These are phyloP conservation scores for Platysteira castanea DNA, from an alignment of 2,113 vertebrate species.

Conservation along the genomic window DNA sequence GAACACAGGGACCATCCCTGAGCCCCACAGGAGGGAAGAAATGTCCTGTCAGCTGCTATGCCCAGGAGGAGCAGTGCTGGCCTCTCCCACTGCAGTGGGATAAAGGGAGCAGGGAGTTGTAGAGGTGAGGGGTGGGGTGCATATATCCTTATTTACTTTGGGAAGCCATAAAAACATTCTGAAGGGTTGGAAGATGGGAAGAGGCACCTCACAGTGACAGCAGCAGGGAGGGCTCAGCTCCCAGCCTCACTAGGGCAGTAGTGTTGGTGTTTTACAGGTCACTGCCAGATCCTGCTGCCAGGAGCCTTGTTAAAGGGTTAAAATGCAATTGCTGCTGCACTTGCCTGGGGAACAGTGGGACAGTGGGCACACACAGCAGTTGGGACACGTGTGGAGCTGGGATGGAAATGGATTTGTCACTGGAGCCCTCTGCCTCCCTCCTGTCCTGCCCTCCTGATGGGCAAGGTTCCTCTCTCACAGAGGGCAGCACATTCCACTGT, in stretches of 20 bases:
- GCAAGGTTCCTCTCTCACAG: neutral
- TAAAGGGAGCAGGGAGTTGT: accelerated
- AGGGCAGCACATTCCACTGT: accelerated
- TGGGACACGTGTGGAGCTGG: accelerated
- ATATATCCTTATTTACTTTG: accelerated
- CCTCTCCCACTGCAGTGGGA: neutral
- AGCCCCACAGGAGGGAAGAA: neutral
- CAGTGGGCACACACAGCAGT: accelerated
- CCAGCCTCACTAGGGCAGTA: neutral
- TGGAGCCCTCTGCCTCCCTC: neutral
- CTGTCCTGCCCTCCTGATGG: neutral
- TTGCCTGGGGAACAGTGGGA: neutral
- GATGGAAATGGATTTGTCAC: neutral
- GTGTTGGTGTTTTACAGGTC: neutral
- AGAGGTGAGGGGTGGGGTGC: neutral
- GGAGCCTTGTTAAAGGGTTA: neutral
- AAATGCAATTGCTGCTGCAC: neutral
- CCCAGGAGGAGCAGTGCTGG: neutral
- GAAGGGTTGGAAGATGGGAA: neutral
- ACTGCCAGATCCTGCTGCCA: neutral
- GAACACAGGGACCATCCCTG: accelerated
- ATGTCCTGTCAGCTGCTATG: neutral
- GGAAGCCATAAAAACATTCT: neutral
- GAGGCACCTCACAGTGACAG: neutral
- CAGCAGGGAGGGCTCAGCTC: neutral